Base-by-base conservation (phyloP, 2,888 invertebrate genomes). In the Ernsta delagoae region DNA sequence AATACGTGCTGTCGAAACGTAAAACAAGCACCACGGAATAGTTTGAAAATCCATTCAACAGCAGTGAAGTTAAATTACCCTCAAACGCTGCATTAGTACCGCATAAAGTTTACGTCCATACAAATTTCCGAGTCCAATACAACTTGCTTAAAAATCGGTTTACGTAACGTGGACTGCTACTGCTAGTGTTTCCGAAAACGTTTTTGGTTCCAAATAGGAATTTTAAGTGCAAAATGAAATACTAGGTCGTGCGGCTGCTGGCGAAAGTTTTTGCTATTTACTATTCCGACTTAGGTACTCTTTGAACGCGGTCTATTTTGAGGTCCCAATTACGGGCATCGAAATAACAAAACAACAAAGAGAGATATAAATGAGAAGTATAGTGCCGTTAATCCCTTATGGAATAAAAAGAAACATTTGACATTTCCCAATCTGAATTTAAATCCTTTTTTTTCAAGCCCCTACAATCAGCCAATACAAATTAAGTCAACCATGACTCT, bases 71-170 rank as follows among this genome's bases (percentile, higher is more conserved):
- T 59, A 59, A 59, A 59, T 59, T 59, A 59, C 59, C 43, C 59
- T 16, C 41, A 59, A 59, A 59, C 43, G 43, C 34, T 59, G 24
- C 59, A 43, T 59, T 43, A 43, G 59, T 59, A 59, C 59, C 24
- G 59, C 39, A 43, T 41, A 41, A 59, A 59, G 59, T 59, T 59
- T 43, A 8, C 41, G n/a, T 59, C 34, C 11, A 41, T 39, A 12
- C 12, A 39, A 57, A 41, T 39, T 59, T 59, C 24, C 59, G 59
- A 59, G 59, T 59, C 41, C 59, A 39, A 59, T 41, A 24, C 39
- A 59, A 59, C 59, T 59, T 59, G 59, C 41, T 59, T 59, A 59
- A 59, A 59, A 59, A 59, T 59, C 59, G 16, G 16, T 41, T 59
- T 41, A 16, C 41, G 41, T 59, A 41, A 59, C 41, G 41, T 41